A percentile compares a stretch with the other conserved stretches of the same genome.
phyloP scores from a whole-genome alignment of 1,140 invertebrate species.

The Lethrus apterus region DNA sequence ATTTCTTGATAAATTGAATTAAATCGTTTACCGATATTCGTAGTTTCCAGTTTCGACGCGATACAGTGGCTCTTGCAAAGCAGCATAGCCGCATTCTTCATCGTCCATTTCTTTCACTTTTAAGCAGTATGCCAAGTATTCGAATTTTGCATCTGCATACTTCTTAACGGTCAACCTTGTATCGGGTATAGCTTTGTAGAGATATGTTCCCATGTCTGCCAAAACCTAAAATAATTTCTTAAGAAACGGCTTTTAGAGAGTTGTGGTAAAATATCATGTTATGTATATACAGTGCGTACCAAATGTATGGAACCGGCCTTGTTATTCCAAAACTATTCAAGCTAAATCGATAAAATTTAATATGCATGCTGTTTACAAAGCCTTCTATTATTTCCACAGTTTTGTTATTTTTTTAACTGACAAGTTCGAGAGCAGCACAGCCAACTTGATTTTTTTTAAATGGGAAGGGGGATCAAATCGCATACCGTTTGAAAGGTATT shows the following conservation, averaged over 20 bases:
- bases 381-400: too few species aligned
- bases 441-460: too few species aligned
- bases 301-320: too few species aligned
- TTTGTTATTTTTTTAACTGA: too few species aligned
- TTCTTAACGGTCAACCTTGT: constrained; percentile 95
- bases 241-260: not conserved
- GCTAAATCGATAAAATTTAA: too few species aligned
- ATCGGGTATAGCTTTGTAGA: constrained; percentile 96
- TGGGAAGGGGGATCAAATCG: too few species aligned
- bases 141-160: constrained; percentile 97
- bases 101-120: constrained; percentile 99
- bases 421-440: too few species aligned
- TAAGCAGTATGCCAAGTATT: constrained; percentile 96
- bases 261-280: not conserved
- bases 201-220: constrained; percentile 88
- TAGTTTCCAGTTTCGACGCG: constrained; percentile 98
- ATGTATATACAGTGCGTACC: too few species aligned
- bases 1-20: constrained; percentile 5
- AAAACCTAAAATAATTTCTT: constrained; percentile 58
- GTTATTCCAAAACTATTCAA: too few species aligned
- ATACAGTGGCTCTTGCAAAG: constrained; percentile 94
- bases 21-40: constrained; percentile 76
- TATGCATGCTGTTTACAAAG: too few species aligned
- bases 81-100: constrained; percentile 90
- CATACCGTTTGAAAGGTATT: too few species aligned